Conservation (phyloP, 2,888 invertebrate genomes). For the Lingula anatina region DNA sequence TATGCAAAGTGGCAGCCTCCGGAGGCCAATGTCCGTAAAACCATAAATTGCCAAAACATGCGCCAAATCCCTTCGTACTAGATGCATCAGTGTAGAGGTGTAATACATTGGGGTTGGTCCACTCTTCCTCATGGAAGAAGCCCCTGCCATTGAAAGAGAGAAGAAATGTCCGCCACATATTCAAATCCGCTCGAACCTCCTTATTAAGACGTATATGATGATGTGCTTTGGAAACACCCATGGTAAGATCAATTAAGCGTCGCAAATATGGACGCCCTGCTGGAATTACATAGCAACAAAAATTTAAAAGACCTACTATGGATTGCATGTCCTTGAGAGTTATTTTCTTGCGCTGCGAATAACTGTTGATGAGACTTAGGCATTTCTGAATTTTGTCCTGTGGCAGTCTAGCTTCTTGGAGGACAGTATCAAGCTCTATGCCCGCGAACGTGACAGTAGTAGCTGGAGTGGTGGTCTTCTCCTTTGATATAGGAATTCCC, state of each 20-base stretch:
- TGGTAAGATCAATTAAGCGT: conserved; percentile 5
- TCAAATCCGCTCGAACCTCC: conserved; percentile 6
- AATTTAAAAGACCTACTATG: conserved; percentile 6
- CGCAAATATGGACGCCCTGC: conserved; percentile 8
- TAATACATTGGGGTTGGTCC: not conserved
- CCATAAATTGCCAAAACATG: conserved; percentile 9
- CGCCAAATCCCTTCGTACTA: conserved; percentile 2
- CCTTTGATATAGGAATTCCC: not conserved
- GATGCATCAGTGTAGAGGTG: conserved; percentile 10
- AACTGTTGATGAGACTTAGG: not conserved
- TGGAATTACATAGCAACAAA: conserved; percentile 6
- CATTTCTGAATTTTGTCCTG: conserved; percentile 3
- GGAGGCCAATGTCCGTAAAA: conserved; percentile 7
- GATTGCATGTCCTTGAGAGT: conserved; percentile 9
- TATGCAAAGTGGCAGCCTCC: no score
- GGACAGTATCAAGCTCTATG: conserved; percentile 7
- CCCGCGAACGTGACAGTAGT: conserved; percentile 6
- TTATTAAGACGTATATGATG: conserved; percentile 4
- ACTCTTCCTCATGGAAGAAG: conserved; percentile 3
- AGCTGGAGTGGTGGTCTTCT: conserved; percentile 7
- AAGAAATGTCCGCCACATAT: conserved; percentile 7
- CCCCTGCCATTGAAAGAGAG: conserved; percentile 6
- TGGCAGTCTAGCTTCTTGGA: conserved; percentile 8
- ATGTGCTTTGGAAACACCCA: not conserved
- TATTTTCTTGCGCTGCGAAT: conserved; percentile 1